These are phyloP conservation scores for Euura lappo DNA, from an alignment of 1,140 invertebrate genomes.

Conservation along the genomic window DNA sequence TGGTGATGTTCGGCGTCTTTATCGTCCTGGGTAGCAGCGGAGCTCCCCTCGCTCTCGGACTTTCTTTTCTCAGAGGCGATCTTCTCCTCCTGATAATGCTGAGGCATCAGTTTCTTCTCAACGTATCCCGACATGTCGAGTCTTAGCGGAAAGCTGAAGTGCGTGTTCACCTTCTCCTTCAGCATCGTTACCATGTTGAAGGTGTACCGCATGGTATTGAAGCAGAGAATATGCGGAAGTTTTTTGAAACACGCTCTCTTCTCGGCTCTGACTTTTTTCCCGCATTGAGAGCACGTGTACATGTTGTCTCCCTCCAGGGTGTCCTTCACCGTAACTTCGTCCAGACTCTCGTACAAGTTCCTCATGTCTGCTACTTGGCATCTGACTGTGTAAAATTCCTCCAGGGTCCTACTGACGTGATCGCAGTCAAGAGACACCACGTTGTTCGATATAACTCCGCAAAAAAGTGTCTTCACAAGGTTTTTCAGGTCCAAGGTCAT, in stretches of 20 bases:
- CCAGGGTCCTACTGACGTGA: conserved; percentile 90
- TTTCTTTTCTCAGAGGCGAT: conserved; percentile 50
- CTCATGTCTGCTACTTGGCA: conserved; percentile 97
- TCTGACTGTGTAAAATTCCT: conserved; percentile 95
- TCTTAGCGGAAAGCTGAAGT: conserved; percentile 94
- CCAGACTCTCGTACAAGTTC: conserved; percentile 91
- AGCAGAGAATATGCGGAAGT: conserved; percentile 90
- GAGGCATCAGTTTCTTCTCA: conserved; percentile 91
- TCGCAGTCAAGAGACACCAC: conserved; percentile 93
- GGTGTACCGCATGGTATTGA: conserved; percentile 98
- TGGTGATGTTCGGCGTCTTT: conserved; percentile 70
- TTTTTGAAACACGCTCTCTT: conserved; percentile 95
- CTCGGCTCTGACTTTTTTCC: conserved; percentile 92
- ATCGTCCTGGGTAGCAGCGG: conserved; percentile 43
- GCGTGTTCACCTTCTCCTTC: conserved; percentile 96
- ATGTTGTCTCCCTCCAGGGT: conserved; percentile 96
- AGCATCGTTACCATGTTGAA: conserved; percentile 98
- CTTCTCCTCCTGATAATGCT: conserved; percentile 75
- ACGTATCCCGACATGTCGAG: conserved; percentile 95
- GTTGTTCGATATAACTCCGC: conserved; percentile 92
- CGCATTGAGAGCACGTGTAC: conserved; percentile 95
- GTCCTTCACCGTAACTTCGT: conserved; percentile 96
- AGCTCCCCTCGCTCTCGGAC: conserved; percentile 51
- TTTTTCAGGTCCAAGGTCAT: conserved; percentile 92
- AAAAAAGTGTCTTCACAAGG: conserved; percentile 90